Evolutionary conservation across 2,888 invertebrate genomes (phyloP).

Genomic region (Cheilosia vernalis): DNA sequence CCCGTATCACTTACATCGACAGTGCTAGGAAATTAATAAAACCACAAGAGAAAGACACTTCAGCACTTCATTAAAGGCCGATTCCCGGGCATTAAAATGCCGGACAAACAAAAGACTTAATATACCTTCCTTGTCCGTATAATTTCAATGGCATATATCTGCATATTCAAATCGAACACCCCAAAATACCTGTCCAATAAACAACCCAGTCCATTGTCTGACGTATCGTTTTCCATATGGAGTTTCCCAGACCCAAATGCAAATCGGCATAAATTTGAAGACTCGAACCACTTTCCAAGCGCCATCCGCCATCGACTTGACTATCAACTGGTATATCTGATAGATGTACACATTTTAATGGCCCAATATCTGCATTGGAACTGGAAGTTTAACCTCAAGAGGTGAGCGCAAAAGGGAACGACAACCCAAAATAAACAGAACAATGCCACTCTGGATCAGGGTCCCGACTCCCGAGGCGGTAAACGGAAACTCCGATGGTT

Average conservation of each 20-base stretch:
- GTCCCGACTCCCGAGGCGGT: not conserved
- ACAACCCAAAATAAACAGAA: conserved; percentile 26
- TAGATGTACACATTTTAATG: not conserved
- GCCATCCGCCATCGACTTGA: conserved; percentile 56
- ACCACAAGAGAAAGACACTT: conserved; percentile 43
- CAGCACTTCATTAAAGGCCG: conserved; percentile 68
- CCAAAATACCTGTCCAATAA: conserved; percentile 40
- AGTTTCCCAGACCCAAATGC: conserved; percentile 29
- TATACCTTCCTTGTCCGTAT: conserved; percentile 49
- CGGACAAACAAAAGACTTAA: conserved; percentile 63
- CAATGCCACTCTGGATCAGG: not conserved
- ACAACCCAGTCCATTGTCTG: conserved; percentile 32
- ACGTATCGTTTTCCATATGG: conserved; percentile 49
- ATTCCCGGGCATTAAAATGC: conserved; percentile 39
- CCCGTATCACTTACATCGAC: conserved; percentile 18
- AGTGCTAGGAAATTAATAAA: conserved; percentile 51
- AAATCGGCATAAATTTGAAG: not conserved
- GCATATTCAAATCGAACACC: conserved; percentile 60
- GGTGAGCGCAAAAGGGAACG: conserved; percentile 8
- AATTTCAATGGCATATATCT: conserved; percentile 34
- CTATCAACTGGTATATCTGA: conserved; percentile 38
- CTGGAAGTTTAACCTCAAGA: conserved; percentile 60
- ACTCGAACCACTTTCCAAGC: conserved; percentile 20
- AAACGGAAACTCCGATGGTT: conserved; percentile 1
- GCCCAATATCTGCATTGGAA: conserved; percentile 35